A percentile compares a stretch with the other conserved stretches of the same genome.
Evolutionary conservation across 2,113 vertebrate species (phyloP).

Genomic region (Paratilapia polleni): DNA sequence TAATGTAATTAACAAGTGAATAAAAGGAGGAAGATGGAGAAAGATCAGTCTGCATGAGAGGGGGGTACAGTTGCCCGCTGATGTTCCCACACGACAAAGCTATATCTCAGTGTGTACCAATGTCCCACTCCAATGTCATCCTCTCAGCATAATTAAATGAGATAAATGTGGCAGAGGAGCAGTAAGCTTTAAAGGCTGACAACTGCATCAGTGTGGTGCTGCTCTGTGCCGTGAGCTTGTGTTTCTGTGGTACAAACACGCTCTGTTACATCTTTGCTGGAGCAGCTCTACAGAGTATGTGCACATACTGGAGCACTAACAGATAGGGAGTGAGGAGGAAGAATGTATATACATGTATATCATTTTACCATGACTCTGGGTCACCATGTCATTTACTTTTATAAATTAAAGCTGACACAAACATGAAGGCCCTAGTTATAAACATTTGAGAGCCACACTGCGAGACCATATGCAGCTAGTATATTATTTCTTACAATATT

Average conservation of each 20-base stretch:
- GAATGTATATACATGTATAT: background rate
- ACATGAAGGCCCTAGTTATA: background rate
- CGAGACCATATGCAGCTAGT: background rate
- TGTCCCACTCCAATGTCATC: constrained; percentile 60
- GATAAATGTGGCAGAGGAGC: constrained; percentile 43
- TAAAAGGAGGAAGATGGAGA: constrained; percentile 44
- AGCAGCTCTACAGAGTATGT: background rate
- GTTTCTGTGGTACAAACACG: constrained; percentile 32
- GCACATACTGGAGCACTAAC: constrained; percentile 7
- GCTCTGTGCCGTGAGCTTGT: background rate
- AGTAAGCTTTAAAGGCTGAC: constrained; percentile 33
- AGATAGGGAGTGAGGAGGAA: background rate
- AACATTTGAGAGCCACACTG: background rate
- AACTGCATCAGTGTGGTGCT: background rate
- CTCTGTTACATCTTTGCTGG: constrained; percentile 10
- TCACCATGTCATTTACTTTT: background rate
- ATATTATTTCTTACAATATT: too few species aligned
- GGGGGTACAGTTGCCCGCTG: constrained; percentile 9
- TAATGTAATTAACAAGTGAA: constrained; percentile 67
- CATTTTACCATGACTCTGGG: background rate
- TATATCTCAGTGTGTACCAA: constrained; percentile 44
- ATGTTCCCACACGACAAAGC: constrained; percentile 46
- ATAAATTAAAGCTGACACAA: background rate
- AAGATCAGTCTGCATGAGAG: constrained; percentile 7
- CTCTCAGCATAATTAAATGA: constrained; percentile 68